Conservation (phyloP, 2,888 invertebrate species). For the Diaperis boleti region DNA sequence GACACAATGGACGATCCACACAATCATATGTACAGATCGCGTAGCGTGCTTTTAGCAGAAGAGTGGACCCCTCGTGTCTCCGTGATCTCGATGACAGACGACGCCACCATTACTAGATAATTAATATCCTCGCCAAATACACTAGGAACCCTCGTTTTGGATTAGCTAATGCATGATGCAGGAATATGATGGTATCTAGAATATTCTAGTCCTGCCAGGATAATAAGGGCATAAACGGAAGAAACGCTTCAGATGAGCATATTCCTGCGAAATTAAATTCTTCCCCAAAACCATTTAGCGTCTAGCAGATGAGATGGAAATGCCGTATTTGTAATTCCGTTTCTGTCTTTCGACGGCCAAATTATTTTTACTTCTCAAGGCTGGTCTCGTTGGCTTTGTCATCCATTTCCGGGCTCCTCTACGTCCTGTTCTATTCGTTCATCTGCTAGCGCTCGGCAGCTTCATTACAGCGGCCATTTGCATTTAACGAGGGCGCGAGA, state of each 20-base stretch:
- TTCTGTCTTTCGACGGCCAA: conserved; percentile 41
- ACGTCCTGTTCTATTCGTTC: conserved; percentile 40
- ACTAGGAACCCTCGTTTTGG: background rate
- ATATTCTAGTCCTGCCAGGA: background rate
- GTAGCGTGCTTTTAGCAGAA: conserved; percentile 60
- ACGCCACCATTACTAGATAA: conserved; percentile 27
- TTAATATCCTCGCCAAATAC: conserved; percentile 28
- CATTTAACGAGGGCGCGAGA: conserved; percentile 62
- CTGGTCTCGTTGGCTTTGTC: conserved; percentile 38
- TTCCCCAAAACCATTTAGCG: conserved; percentile 29
- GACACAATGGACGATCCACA: conserved; percentile 57
- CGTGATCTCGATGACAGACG: conserved; percentile 4
- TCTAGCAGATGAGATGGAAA: conserved; percentile 19
- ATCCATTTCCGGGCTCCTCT: conserved; percentile 37
- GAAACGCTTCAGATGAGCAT: conserved; percentile 14
- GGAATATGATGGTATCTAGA: background rate
- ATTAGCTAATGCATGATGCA: conserved; percentile 26
- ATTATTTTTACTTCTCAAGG: conserved; percentile 46
- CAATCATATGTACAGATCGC: conserved; percentile 58
- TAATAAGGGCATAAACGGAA: background rate
- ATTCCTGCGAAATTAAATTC: conserved; percentile 32
- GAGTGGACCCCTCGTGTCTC: conserved; percentile 46
- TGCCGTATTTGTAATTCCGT: conserved; percentile 39
- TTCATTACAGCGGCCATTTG: conserved; percentile 62
- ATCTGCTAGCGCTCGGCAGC: conserved; percentile 47